phyloP scores from a whole-genome alignment of 2,113 vertebrate species.

The Dipodomys merriami region DNA sequence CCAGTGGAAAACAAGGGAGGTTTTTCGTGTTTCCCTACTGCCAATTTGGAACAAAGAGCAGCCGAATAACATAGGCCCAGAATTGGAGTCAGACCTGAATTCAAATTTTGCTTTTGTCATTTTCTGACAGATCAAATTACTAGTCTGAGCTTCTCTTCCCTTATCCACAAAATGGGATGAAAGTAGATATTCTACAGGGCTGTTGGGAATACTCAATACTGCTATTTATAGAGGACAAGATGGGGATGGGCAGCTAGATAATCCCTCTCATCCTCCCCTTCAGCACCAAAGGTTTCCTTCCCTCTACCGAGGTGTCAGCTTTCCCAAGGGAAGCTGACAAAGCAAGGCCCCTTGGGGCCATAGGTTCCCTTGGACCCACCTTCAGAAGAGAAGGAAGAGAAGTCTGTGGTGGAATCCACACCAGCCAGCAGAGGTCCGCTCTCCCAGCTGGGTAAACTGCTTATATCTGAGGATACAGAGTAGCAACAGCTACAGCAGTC shows the following conservation, averaged over 20 bases:
- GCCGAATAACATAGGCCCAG: not conserved
- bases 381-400: constrained; percentile 64
- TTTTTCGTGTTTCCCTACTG: not conserved
- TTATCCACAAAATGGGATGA: not conserved
- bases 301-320: not conserved
- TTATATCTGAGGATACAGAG: constrained; percentile 71
- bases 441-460: constrained; percentile 73
- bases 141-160: constrained; percentile 11
- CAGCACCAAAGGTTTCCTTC: not conserved
- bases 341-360: not conserved
- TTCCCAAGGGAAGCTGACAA: not conserved
- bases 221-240: not conserved
- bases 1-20: not conserved
- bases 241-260: not conserved
- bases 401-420: constrained; percentile 59
- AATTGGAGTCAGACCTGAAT: not conserved
- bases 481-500: not conserved
- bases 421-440: constrained; percentile 47
- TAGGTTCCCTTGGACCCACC: constrained; percentile 49
- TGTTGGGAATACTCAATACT: not conserved
- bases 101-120: not conserved
- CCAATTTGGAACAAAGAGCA: constrained; percentile 23
- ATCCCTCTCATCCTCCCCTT: not conserved
- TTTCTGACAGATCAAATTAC: not conserved
- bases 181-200: not conserved